Evolutionary conservation across 2,888 invertebrate species (phyloP).

Genomic region (Dasypogon diadema): DNA sequence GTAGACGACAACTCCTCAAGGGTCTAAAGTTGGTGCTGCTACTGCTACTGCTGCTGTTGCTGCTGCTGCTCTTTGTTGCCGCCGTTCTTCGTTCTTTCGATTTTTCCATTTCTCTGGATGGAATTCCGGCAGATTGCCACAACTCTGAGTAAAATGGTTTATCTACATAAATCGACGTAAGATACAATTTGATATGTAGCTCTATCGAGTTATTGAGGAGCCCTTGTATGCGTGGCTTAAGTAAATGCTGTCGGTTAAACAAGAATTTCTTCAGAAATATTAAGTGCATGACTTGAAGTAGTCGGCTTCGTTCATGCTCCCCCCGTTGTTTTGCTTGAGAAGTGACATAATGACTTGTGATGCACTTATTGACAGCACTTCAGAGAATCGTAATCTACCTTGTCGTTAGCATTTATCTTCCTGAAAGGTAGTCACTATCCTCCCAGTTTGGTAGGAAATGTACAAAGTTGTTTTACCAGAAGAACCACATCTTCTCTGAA

Average conservation of each 20-base stretch:
- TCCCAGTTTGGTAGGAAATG: not conserved
- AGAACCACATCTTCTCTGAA: not conserved
- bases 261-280: not conserved
- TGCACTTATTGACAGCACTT: constrained; percentile 2
- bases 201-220: not conserved
- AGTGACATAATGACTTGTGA: constrained; percentile 14
- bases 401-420: not conserved
- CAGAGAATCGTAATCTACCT: not conserved
- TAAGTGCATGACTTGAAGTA: not conserved
- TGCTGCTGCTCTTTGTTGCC: not conserved
- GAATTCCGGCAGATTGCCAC: not conserved
- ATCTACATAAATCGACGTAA: not conserved
- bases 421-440: not conserved
- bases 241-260: not conserved
- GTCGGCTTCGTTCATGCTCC: not conserved
- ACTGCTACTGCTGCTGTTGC: not conserved
- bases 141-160: not conserved
- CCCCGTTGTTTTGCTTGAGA: not conserved
- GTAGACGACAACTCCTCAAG: not conserved
- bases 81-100: too few relatives aligned
- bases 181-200: not conserved
- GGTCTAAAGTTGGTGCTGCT: not conserved
- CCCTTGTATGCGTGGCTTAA: not conserved
- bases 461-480: too few relatives aligned
- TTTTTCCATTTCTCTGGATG: not conserved